phyloP scores from a whole-genome alignment of 2,888 invertebrate genomes.

The Drosophila meridionalis region DNA sequence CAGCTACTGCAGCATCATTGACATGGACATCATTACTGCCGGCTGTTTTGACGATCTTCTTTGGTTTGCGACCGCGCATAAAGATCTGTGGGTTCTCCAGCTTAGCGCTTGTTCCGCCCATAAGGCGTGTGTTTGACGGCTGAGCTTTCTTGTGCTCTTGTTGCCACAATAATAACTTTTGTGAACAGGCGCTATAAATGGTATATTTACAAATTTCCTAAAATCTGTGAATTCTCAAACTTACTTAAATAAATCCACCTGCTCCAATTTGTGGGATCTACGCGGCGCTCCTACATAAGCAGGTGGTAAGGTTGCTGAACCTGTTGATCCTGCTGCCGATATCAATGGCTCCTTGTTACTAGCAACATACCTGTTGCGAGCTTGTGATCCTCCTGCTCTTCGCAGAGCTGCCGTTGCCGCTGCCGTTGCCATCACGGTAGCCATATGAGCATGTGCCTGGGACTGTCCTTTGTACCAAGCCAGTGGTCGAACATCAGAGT shows the following conservation, averaged over 20 bases:
- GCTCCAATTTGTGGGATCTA: conserved; percentile 60
- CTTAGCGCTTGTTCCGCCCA: conserved; percentile 45
- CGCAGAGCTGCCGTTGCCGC: conserved; percentile 86
- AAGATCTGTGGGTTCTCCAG: conserved; percentile 55
- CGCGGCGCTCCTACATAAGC: conserved; percentile 48
- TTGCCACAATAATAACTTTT: conserved; percentile 86
- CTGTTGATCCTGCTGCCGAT: neutral
- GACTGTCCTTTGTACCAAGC: conserved; percentile 88
- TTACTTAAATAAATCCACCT: conserved; percentile 67
- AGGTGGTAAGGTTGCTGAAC: conserved; percentile 37
- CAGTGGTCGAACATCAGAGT: conserved; percentile 85
- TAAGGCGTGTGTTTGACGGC: conserved; percentile 30
- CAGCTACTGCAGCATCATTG: conserved; percentile 2
- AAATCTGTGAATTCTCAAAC: neutral
- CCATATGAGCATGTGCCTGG: conserved; percentile 39
- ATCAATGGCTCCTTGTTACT: conserved; percentile 9
- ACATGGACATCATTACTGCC: conserved; percentile 8
- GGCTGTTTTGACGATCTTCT: conserved; percentile 14
- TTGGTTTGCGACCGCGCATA: conserved; percentile 41
- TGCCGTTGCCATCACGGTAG: conserved; percentile 34
- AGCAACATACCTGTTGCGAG: conserved; percentile 21
- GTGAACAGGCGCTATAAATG: conserved; percentile 87
- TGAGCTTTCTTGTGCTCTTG: conserved; percentile 63
- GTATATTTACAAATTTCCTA: neutral
- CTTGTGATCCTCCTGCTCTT: conserved; percentile 84